phyloP scores from a whole-genome alignment of 2,797 vertebrate genomes.

The Crax fasciolata region DNA sequence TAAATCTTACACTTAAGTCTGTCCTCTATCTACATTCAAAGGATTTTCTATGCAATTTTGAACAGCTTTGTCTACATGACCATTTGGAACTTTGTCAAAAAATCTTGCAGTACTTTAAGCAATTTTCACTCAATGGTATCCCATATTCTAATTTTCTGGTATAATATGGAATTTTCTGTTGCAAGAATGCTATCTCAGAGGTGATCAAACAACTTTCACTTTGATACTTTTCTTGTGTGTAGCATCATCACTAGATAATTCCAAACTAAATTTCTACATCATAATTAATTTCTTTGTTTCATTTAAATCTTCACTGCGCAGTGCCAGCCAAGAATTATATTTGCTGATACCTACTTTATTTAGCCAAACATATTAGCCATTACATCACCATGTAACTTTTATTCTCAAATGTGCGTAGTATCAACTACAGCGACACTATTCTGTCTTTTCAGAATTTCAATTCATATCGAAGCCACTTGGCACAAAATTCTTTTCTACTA shows the following conservation, averaged over 20 bases:
- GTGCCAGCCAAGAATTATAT: neutral
- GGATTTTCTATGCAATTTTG: neutral
- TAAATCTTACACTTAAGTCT: neutral
- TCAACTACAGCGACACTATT: neutral
- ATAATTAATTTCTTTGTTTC: neutral
- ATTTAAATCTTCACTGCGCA: neutral
- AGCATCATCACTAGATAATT: neutral
- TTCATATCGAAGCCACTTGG: neutral
- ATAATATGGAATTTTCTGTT: neutral
- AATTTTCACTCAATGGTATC: neutral
- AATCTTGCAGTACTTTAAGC: neutral
- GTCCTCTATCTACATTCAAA: accelerated
- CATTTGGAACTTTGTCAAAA: neutral
- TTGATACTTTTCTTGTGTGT: neutral
- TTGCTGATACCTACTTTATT: neutral
- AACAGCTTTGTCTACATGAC: neutral
- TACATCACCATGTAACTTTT: neutral
- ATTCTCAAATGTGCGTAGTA: neutral
- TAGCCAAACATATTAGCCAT: neutral
- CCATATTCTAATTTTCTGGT: neutral
- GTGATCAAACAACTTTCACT: neutral
- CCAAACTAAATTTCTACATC: neutral
- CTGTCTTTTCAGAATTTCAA: neutral
- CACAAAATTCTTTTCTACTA: neutral
- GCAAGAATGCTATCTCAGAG: neutral